Base-by-base conservation (phyloP, 2,797 vertebrate species). In the Otolemur crassicaudatus region DNA sequence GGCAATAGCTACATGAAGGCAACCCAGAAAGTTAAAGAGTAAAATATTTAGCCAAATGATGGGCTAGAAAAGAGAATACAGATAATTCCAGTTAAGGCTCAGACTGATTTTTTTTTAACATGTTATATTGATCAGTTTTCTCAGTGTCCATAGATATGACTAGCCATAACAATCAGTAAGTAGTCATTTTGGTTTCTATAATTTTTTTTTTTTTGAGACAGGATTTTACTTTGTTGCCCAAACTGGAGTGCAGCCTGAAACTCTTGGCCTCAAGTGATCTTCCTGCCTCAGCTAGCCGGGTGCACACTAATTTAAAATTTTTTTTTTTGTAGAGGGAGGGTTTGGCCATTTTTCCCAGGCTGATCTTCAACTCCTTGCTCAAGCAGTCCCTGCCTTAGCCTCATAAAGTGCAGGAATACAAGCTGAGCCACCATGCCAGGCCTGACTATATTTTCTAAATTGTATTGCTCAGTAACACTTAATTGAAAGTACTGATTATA, bases 41-140 rank as follows among this genome's bases (percentile, higher is more conserved):
- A 31, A 96, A 92, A 63, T 73, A 88, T 81, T 94, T 77, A 94
- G 31, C 46, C 16, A 73, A 84, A 49, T 83, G 46, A 14, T 65
- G 79, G n/a, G 34, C 63, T 72, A 34, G 46, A 89, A 31, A 79
- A 70, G 60, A 53, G 37, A 72, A 92, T 49, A 4, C 23, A 61
- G 46, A 73, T 3, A 76, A 70, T 58, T 93, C 27, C 12, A 61
- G 2, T 56, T 14, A 77, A 81, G 70, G 67, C 27, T 79, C 53
- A 85, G 60, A 34, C 19, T 79, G 76, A 43, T 40, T 93, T 93
- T 95, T 29, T 67, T 77, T 77, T 60, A 17, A 20, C 22, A 49
- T 29, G 12, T 75, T 81, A 40, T 79, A 76, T 63, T 65, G 14
- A 29, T 76, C 86, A 4, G 6, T 87, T 94, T 80, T 63, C 6